These are phyloP conservation scores for Lophius americanus DNA, from an alignment of 2,797 vertebrate genomes.

Conservation along the genomic window DNA sequence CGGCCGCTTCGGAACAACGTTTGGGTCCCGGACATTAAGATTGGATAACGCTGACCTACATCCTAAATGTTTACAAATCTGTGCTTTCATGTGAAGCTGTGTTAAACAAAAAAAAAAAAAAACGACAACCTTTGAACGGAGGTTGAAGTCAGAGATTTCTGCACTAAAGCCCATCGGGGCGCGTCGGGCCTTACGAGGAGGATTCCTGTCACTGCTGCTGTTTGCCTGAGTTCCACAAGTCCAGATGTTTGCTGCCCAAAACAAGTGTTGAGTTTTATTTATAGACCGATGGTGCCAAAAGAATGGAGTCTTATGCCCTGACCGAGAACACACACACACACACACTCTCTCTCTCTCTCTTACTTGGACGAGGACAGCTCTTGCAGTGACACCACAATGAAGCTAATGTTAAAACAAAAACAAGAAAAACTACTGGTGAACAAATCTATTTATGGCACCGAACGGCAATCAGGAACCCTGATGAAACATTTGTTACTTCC, in stretches of 20 bases:
- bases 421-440: constrained; percentile 20
- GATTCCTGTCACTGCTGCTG: constrained; percentile 49
- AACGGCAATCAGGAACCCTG: constrained; percentile 26
- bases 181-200: constrained; percentile 47
- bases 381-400: constrained; percentile 41
- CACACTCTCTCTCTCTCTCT: not conserved
- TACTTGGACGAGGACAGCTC: not conserved
- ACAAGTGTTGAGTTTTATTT: constrained; percentile 39
- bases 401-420: constrained; percentile 4
- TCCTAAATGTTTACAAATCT: constrained; percentile 63
- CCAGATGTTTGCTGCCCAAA: constrained; percentile 34
- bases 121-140: constrained; percentile 27
- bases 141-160: constrained; percentile 44
- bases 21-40: constrained; percentile 21
- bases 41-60: constrained; percentile 33
- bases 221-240: constrained; percentile 42
- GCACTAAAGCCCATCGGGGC: constrained; percentile 58
- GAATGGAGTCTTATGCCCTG: constrained; percentile 44
- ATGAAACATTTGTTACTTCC: constrained; percentile 1
- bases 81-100: constrained; percentile 45
- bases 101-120: constrained; percentile 30
- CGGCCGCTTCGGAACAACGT: constrained; percentile 7
- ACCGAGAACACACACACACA: constrained; percentile 26
- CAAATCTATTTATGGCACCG: constrained; percentile 49
- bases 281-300: constrained; percentile 64